Conservation (phyloP, 2,797 vertebrate genomes). For the Spinibarbus caldwelli region DNA sequence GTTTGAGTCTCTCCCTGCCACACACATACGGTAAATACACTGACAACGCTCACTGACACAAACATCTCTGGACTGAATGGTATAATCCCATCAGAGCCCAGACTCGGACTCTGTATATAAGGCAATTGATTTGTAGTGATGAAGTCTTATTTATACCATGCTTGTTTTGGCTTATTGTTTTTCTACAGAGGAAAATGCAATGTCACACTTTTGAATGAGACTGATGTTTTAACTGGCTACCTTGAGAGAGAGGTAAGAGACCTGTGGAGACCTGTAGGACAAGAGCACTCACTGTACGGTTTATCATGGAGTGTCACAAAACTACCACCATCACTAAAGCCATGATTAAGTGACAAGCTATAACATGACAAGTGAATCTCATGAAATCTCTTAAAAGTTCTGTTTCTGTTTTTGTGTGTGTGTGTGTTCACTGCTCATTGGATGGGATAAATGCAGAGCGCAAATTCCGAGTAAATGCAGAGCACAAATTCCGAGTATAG, state of each 20-base stretch:
- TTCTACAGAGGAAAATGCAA: conserved; percentile 90
- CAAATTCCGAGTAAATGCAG: too few relatives aligned
- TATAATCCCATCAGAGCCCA: not conserved
- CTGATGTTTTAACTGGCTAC: conserved; percentile 88
- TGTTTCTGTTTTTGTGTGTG: too few relatives aligned
- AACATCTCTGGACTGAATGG: not conserved
- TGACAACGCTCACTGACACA: not conserved
- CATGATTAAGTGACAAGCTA: not conserved
- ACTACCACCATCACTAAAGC: not conserved
- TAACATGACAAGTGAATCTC: not conserved
- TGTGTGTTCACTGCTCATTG: too few relatives aligned
- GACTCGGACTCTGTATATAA: not conserved
- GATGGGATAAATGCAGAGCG: too few relatives aligned
- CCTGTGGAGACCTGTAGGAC: not conserved
- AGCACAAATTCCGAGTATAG: too few relatives aligned
- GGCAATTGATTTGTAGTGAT: not conserved
- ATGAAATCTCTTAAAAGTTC: not conserved
- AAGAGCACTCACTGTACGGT: not conserved
- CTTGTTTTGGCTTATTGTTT: not conserved
- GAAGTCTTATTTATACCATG: not conserved
- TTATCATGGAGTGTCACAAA: conserved; percentile 11
- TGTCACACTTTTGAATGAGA: conserved; percentile 95
- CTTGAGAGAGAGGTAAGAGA: conserved; percentile 90
- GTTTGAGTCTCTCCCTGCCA: conserved; percentile 92
- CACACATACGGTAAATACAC: conserved; percentile 88